A percentile compares a stretch with the other conserved stretches of the same genome.
phyloP scores from a whole-genome alignment of 2,113 vertebrate species.

The Anas platyrhynchos region DNA sequence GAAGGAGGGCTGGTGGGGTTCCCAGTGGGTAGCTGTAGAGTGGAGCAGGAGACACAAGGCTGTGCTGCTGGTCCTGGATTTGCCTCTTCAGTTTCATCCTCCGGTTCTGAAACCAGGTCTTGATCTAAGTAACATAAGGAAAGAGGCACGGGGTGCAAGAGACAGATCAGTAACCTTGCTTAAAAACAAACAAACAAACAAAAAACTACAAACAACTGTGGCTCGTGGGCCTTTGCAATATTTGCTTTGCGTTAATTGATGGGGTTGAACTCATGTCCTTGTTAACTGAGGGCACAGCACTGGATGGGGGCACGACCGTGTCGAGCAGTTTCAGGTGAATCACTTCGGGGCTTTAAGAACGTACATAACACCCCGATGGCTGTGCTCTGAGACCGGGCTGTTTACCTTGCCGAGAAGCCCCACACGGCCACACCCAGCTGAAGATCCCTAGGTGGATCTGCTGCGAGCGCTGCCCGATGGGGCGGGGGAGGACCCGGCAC shows the following conservation, averaged over 20 bases:
- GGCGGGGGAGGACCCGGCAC: background rate
- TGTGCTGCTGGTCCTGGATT: slow-evolving; percentile 74
- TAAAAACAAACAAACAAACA: background rate
- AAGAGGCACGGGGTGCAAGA: rapidly evolving
- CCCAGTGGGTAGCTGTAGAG: background rate
- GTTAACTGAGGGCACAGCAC: background rate
- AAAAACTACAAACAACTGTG: background rate
- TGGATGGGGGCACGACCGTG: rapidly evolving
- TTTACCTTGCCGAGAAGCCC: background rate
- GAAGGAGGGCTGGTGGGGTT: background rate
- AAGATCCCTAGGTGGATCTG: too few relatives aligned
- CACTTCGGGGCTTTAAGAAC: background rate
- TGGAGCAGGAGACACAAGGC: background rate
- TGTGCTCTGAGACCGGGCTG: background rate
- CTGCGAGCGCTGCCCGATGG: too few relatives aligned
- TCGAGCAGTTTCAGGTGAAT: background rate
- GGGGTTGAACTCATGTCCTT: too few relatives aligned
- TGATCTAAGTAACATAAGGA: slow-evolving; percentile 72
- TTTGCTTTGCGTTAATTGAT: background rate
- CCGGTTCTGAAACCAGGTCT: slow-evolving; percentile 92
- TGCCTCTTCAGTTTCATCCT: slow-evolving; percentile 89
- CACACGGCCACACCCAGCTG: background rate
- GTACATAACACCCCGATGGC: rapidly evolving
- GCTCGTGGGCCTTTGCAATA: background rate
- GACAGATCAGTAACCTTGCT: background rate